Conservation (phyloP, 2,888 invertebrate genomes). For the Trichopoda pennipes region DNA sequence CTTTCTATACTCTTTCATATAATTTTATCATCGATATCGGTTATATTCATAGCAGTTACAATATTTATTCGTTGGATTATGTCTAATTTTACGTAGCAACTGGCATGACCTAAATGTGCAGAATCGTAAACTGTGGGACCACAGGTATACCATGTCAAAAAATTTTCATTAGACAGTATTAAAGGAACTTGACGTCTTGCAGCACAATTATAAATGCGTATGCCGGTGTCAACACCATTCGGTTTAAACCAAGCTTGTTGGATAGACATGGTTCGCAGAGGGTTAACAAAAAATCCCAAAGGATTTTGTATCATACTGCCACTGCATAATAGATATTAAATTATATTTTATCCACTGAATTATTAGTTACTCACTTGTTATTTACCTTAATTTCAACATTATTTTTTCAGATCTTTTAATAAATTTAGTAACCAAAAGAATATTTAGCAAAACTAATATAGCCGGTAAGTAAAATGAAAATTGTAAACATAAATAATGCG, state of each 20-base stretch:
- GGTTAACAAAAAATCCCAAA: conserved; percentile 48
- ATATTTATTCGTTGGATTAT: conserved; percentile 92
- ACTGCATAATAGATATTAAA: conserved; percentile 5
- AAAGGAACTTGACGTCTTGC: conserved; percentile 87
- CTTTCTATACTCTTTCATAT: conserved; percentile 82
- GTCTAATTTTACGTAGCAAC: conserved; percentile 93
- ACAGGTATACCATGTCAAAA: conserved; percentile 94
- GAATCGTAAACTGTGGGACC: conserved; percentile 97
- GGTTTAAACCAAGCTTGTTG: conserved; percentile 66
- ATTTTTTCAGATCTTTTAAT: background rate
- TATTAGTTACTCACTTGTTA: too few relatives aligned
- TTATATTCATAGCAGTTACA: conserved; percentile 93
- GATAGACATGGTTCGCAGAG: conserved; percentile 50
- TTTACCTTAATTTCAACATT: conserved; percentile 10
- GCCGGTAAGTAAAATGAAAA: too few relatives aligned
- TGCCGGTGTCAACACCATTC: conserved; percentile 83
- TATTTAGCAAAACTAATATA: too few relatives aligned
- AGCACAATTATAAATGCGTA: conserved; percentile 87
- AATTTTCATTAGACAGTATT: conserved; percentile 85
- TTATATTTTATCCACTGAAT: background rate
- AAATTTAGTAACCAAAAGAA: background rate
- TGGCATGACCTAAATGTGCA: conserved; percentile 95
- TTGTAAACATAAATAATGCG: too few relatives aligned
- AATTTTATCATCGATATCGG: conserved; percentile 97
- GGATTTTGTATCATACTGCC: background rate